Evolutionary conservation across 2,113 vertebrate species (phyloP).

Genomic region (Oryzias celebensis): DNA sequence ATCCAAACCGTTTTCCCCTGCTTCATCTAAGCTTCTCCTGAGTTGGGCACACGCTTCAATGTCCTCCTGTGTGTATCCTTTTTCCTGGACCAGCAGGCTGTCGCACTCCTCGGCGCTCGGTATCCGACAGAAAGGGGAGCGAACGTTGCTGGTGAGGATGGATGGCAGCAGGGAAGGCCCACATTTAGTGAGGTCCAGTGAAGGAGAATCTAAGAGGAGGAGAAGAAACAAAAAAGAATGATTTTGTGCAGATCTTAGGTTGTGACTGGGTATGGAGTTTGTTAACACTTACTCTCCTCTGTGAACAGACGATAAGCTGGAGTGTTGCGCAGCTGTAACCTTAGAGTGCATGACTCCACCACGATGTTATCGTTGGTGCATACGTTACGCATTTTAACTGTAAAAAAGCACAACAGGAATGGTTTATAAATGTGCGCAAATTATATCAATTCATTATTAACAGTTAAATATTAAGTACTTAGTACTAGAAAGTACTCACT

Average conservation of each 20-base stretch:
- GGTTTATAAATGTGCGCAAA: too few species aligned
- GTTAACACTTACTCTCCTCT: slow-evolving; percentile 62
- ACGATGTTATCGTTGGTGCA: slow-evolving; percentile 89
- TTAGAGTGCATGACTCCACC: slow-evolving; percentile 90
- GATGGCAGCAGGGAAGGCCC: slow-evolving; percentile 76
- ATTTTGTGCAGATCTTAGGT: background rate
- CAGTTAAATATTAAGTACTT: too few species aligned
- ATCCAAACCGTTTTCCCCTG: slow-evolving; percentile 79
- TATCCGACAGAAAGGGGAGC: slow-evolving; percentile 67
- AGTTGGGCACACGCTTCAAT: slow-evolving; percentile 70
- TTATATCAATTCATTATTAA: too few species aligned
- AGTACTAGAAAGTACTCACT: too few species aligned
- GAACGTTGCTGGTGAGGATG: slow-evolving; percentile 75
- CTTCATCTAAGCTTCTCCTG: slow-evolving; percentile 66
- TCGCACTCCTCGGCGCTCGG: slow-evolving; percentile 49
- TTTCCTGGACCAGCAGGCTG: slow-evolving; percentile 41
- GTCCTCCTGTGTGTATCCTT: slow-evolving; percentile 76
- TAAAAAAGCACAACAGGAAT: background rate
- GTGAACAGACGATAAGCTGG: slow-evolving; percentile 71
- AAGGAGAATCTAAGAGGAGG: slow-evolving; percentile 59
- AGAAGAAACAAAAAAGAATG: background rate
- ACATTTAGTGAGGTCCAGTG: slow-evolving; percentile 67
- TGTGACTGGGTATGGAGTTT: background rate
- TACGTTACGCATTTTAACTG: slow-evolving; percentile 84
- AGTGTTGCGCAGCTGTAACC: slow-evolving; percentile 77